A percentile compares a stretch with the other conserved stretches of the same genome.
Evolutionary conservation across 1,140 invertebrate species (phyloP).

Genomic region (Ceratina australensis): DNA sequence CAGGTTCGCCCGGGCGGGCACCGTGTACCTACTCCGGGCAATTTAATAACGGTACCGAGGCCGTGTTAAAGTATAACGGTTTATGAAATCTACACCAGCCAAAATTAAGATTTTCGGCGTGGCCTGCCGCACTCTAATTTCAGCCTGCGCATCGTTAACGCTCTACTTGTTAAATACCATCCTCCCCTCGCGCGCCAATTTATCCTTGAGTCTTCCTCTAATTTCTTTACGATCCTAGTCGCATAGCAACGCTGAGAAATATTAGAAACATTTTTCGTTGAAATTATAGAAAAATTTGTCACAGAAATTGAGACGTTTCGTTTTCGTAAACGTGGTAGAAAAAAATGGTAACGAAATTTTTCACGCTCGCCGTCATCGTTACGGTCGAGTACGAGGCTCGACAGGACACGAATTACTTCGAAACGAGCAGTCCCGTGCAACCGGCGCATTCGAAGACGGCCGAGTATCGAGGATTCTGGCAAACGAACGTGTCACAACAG

Average conservation of each 20-base stretch:
- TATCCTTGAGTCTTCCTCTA: slow-evolving; percentile 10
- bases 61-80: slow-evolving; percentile 54
- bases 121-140: slow-evolving; percentile 14
- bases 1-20: slow-evolving; percentile 27
- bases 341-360: not conserved
- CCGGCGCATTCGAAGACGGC: slow-evolving; percentile 3
- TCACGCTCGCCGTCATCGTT: no score
- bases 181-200: slow-evolving; percentile 13
- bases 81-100: slow-evolving; percentile 20
- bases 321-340: not conserved
- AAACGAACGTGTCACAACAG: slow-evolving; percentile 9
- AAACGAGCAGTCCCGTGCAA: slow-evolving; percentile 30
- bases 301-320: not conserved
- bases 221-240: no score
- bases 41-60: slow-evolving; percentile 58
- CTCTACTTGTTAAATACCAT: slow-evolving; percentile 2
- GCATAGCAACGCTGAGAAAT: not conserved
- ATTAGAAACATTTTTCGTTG: no score
- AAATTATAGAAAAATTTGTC: no score
- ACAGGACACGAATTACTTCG: slow-evolving; percentile 19
- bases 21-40: slow-evolving; percentile 12
- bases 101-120: slow-evolving; percentile 45
- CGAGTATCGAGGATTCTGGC: slow-evolving; percentile 25
- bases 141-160: slow-evolving; percentile 6
- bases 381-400: not conserved